Conservation (phyloP, 2,113 vertebrate genomes). For the Tupaia chinensis region DNA sequence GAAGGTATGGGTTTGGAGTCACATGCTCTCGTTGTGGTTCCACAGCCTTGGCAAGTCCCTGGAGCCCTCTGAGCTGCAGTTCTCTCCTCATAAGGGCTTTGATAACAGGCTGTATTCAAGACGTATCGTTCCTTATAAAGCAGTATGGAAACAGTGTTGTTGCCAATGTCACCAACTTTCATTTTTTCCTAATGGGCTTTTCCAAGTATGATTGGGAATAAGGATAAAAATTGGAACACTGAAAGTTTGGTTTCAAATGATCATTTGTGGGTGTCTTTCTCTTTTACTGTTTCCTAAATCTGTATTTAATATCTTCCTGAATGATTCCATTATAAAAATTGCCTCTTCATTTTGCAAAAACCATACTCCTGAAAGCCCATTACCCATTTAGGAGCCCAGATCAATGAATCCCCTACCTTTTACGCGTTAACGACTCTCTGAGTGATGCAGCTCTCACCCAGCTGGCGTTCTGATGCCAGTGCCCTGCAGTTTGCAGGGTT, state of each 20-base stretch:
- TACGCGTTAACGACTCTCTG: not conserved
- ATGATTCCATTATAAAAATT: conserved; percentile 7
- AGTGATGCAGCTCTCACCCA: conserved; percentile 7
- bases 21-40: not conserved
- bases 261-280: conserved; percentile 6
- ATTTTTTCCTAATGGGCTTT: not conserved
- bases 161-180: not conserved
- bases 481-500: not conserved
- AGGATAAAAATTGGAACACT: conserved; percentile 18
- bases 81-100: not conserved
- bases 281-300: not conserved
- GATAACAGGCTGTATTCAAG: not conserved
- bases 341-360: conserved; percentile 46
- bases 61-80: not conserved
- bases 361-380: not conserved
- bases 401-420: conserved; percentile 40
- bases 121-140: not conserved
- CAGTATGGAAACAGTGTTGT: not conserved
- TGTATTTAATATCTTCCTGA: conserved; percentile 15
- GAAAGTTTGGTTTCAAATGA: conserved; percentile 8
- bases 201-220: conserved; percentile 11
- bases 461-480: not conserved
- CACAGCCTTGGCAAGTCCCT: not conserved
- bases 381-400: conserved; percentile 19
- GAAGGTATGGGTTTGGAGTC: conserved; percentile 32